Base-by-base conservation (phyloP, 2,797 vertebrate species). In the Macroramphosus scolopax region DNA sequence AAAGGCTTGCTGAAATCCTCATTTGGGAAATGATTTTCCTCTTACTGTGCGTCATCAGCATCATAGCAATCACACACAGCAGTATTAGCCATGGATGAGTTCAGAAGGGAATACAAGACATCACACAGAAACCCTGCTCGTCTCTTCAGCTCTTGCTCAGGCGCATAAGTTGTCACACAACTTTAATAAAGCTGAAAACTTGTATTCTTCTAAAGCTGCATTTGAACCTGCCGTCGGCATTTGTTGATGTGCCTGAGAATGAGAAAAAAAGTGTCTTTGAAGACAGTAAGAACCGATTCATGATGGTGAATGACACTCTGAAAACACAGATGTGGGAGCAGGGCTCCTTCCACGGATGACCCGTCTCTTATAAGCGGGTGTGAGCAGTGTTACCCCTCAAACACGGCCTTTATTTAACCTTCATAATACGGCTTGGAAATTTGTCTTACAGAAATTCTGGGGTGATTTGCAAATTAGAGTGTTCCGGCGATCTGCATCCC, bases 21-120 rank as follows among this genome's bases (percentile, higher is more conserved):
- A 61, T 78, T 75, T 74, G 45, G 8, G 54, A 68, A 74, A 78
- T 60, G 66, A 77, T 80, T 78, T 76, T 67, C 67, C 63, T 66
- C 57, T 62, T 43, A 78, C 73, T 82, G 73, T 77, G 64, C 42
- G 1, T 39, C 75, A 70, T 70, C 71, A 58, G 67, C 67, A 53
- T 48, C 45, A n/a, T 64, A 31, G 69, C 73, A 77, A 61, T 75
- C 78, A 67, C 51, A 61, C 61, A 38, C 66, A 44, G 54, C 65
- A 29, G 64, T 75, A 80, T 85, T 80, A 81, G 80, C 66, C 63
- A 63, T 69, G 77, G 72, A 66, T 64, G 57, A 69, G 78, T 75
- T 82, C 74, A 72, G 70, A 55, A 63, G 69, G 73, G 63, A 81
- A 83, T 75, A 83, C 81, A 64, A 78, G 65, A 80, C 75, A 68